phyloP scores from a whole-genome alignment of 2,888 invertebrate species.

The Eupithecia pulchellata region DNA sequence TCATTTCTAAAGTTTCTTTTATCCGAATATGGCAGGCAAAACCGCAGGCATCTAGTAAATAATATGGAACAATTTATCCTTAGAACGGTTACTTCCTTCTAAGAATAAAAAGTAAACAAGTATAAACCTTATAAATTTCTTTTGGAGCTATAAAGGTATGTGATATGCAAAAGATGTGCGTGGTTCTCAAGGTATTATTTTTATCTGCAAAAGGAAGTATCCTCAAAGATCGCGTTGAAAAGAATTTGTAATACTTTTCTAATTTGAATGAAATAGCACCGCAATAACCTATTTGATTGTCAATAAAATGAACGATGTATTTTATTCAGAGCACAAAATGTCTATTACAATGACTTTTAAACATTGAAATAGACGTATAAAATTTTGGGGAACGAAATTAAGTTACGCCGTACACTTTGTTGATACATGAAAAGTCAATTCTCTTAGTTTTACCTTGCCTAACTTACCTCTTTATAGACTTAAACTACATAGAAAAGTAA shows the following conservation, averaged over 20 bases:
- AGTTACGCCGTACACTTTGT: slow-evolving; percentile 28
- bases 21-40: not conserved
- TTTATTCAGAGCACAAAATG: slow-evolving; percentile 31
- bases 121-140: not conserved
- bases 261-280: slow-evolving; percentile 12
- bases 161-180: not conserved
- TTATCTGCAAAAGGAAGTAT: not conserved
- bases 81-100: not conserved
- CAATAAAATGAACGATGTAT: slow-evolving; percentile 35
- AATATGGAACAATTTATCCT: not conserved
- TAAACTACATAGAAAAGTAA: not conserved
- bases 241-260: not conserved
- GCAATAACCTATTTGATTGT: slow-evolving; percentile 29
- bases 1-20: too few relatives aligned
- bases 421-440: not conserved
- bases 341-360: slow-evolving; percentile 27
- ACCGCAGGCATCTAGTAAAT: not conserved
- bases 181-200: not conserved
- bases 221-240: not conserved
- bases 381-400: slow-evolving; percentile 35
- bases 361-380: slow-evolving; percentile 3
- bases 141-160: not conserved
- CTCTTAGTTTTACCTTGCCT: not conserved
- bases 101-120: not conserved
- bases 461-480: not conserved